These are phyloP conservation scores for Sapajus apella DNA, from an alignment of 2,113 vertebrate genomes.

Conservation along the genomic window DNA sequence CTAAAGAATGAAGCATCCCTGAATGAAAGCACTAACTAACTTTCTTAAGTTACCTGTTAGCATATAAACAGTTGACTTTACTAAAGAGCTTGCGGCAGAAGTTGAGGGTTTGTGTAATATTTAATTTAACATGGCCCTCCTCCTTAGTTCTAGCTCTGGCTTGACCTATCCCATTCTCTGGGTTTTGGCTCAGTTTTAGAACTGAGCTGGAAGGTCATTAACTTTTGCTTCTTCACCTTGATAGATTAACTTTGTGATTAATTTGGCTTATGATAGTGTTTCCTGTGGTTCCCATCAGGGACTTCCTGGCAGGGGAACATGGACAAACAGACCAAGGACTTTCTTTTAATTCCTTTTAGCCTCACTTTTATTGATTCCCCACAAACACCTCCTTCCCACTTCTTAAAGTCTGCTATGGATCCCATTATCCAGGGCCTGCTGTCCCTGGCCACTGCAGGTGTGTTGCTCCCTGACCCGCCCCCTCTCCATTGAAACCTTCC, in stretches of 20 bases:
- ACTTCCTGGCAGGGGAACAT: slow-evolving; percentile 59
- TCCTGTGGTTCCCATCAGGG: slow-evolving; percentile 71
- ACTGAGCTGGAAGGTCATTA: slow-evolving; percentile 16
- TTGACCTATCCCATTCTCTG: not conserved
- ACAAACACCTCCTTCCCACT: not conserved
- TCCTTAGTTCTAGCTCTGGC: not conserved
- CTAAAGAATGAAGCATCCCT: slow-evolving; percentile 31
- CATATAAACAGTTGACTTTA: not conserved
- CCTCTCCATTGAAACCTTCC: not conserved
- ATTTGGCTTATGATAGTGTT: slow-evolving; percentile 56
- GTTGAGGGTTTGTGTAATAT: not conserved
- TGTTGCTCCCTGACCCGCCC: not conserved
- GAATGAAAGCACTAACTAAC: slow-evolving; percentile 31
- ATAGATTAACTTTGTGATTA: slow-evolving; percentile 50
- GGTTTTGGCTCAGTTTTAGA: slow-evolving; percentile 36
- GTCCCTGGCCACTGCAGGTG: not conserved
- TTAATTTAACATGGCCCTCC: not conserved
- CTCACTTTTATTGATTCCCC: slow-evolving; percentile 48
- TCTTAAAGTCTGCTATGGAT: slow-evolving; percentile 15
- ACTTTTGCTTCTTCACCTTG: slow-evolving; percentile 66
- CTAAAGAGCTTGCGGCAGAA: not conserved
- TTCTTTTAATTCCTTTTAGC: slow-evolving; percentile 55
- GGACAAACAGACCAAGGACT: slow-evolving; percentile 57
- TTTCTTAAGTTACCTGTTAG: slow-evolving; percentile 1
- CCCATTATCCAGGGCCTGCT: not conserved